Evolutionary conservation across 2,888 invertebrate species (phyloP).

Genomic region (Sipha maydis): DNA sequence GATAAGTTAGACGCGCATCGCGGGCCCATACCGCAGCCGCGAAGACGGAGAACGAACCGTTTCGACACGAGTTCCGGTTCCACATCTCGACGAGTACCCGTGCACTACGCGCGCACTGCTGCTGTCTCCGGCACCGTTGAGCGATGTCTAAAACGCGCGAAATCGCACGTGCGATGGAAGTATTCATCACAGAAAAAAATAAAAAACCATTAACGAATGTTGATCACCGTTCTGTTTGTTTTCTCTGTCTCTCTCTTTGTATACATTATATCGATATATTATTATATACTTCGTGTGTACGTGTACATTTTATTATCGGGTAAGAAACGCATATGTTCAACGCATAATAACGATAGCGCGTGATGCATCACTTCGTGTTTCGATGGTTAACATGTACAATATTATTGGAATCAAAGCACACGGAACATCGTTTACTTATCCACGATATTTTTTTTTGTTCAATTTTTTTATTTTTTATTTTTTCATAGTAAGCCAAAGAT

Average conservation of each 20-base stretch:
- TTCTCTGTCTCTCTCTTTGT: not conserved
- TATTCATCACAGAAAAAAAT: too few species aligned
- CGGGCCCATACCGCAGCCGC: constrained; percentile 19
- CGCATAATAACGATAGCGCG: not conserved
- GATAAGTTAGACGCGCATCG: constrained; percentile 38
- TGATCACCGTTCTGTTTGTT: constrained; percentile 3
- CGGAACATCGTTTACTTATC: not conserved
- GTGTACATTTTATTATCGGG: not conserved
- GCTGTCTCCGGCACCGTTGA: too few species aligned
- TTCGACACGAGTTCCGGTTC: not conserved
- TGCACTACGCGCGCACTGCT: too few species aligned
- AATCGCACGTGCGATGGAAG: too few species aligned
- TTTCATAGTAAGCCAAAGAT: constrained; percentile 50
- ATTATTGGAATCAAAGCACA: not conserved
- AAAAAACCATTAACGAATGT: too few species aligned
- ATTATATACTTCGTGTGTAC: not conserved
- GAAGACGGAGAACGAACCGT: too few species aligned
- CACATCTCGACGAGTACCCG: too few species aligned
- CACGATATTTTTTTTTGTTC: not conserved
- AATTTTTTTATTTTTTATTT: not conserved
- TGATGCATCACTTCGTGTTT: not conserved
- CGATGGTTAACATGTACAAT: not conserved
- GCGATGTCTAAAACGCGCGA: too few species aligned
- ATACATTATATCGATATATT: too few species aligned
- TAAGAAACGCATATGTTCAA: not conserved